phyloP scores from a whole-genome alignment of 2,113 vertebrate species.

The Callorhinus ursinus region DNA sequence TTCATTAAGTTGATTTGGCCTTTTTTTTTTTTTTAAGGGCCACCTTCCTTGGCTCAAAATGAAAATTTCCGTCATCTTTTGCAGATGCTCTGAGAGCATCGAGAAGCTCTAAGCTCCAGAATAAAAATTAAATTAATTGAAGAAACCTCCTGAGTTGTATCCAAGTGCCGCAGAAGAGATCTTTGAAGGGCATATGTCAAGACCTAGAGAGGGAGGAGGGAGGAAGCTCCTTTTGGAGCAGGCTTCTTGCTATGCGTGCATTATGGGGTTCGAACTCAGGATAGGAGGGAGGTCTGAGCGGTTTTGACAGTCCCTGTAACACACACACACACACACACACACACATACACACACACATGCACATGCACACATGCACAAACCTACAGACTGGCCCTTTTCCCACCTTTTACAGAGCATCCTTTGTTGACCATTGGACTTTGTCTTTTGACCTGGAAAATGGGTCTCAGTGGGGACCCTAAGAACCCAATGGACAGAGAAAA shows the following conservation, averaged over 20 bases:
- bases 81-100: neutral
- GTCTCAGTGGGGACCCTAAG: neutral
- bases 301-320: neutral
- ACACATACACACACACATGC: neutral
- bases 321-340: neutral
- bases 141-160: neutral
- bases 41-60: neutral
- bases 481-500: neutral
- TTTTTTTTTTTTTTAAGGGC: neutral
- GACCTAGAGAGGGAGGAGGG: accelerated
- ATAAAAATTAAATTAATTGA: neutral
- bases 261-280: neutral
- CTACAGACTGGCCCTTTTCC: neutral
- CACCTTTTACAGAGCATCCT: neutral
- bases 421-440: neutral
- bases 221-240: accelerated
- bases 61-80: neutral
- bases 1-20: no score
- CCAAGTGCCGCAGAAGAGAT: accelerated
- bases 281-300: accelerated
- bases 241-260: accelerated
- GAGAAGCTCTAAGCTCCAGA: neutral
- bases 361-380: no score
- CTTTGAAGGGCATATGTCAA: accelerated
- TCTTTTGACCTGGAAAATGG: no score